Conservation (phyloP, 2,113 vertebrate species). For the Picathartes gymnocephalus region DNA sequence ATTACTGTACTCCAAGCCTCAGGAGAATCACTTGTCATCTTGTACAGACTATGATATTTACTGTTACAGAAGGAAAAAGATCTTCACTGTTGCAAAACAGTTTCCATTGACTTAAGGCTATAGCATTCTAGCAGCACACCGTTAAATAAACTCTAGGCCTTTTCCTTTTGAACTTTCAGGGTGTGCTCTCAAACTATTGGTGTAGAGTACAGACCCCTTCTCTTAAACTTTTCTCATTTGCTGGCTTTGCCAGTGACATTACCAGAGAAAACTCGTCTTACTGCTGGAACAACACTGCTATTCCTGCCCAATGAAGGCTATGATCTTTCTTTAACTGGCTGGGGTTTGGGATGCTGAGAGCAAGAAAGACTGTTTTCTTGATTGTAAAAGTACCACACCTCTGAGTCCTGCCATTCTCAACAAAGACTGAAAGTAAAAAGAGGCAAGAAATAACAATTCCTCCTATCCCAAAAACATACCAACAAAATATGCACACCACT, state of each 20-base stretch:
- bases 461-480: neutral
- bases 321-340: neutral
- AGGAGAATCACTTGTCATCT: slow-evolving; percentile 66
- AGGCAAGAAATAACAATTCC: neutral
- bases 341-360: neutral
- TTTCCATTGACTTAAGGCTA: slow-evolving; percentile 70
- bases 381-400: neutral
- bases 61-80: slow-evolving; percentile 36
- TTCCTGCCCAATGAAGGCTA: neutral
- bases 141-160: slow-evolving; percentile 60
- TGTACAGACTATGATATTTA: slow-evolving; percentile 61
- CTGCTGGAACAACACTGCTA: neutral
- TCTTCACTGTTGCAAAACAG: slow-evolving; percentile 61
- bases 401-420: neutral
- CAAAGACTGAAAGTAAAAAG: slow-evolving; percentile 25
- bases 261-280: neutral
- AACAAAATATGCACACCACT: neutral
- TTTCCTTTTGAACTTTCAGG: slow-evolving; percentile 60
- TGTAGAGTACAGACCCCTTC: neutral
- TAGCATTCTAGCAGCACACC: slow-evolving; percentile 34
- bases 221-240: slow-evolving; percentile 28
- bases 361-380: neutral
- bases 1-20: slow-evolving; percentile 55
- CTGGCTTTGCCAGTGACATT: neutral
- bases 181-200: slow-evolving; percentile 50